A percentile compares a stretch with the other conserved stretches of the same genome.
phyloP scores from a whole-genome alignment of 2,888 invertebrate species.

The Volucella inanis region DNA sequence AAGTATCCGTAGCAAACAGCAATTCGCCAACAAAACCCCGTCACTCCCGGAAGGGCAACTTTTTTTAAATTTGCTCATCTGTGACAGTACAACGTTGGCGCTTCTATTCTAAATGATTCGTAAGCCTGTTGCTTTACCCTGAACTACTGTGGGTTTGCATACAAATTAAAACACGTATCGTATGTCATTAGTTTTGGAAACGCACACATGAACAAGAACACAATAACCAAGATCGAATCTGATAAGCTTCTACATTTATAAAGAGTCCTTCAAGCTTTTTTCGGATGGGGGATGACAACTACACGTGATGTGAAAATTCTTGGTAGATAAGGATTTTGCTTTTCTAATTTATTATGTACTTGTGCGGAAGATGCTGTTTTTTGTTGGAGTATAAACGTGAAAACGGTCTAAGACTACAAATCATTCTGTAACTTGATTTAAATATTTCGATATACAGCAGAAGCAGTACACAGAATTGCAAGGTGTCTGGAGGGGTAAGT shows the following conservation, averaged over 20 bases:
- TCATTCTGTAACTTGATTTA: too few species aligned
- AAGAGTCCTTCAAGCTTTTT: conserved; percentile 47
- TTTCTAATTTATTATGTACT: too few species aligned
- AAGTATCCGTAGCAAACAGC: conserved; percentile 31
- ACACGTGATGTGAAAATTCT: too few species aligned
- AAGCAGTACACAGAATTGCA: too few species aligned
- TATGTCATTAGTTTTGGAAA: conserved; percentile 50
- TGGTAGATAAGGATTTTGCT: too few species aligned
- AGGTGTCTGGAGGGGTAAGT: too few species aligned
- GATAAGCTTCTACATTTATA: conserved; percentile 53
- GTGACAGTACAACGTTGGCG: conserved; percentile 56
- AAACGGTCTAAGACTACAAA: too few species aligned
- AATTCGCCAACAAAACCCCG: neutral
- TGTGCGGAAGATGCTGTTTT: too few species aligned
- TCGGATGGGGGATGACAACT: too few species aligned
- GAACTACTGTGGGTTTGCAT: conserved; percentile 57
- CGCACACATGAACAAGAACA: neutral
- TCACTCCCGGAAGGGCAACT: conserved; percentile 15
- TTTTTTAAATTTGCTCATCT: conserved; percentile 71
- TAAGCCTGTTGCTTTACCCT: conserved; percentile 66
- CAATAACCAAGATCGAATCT: conserved; percentile 54
- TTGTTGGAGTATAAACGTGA: too few species aligned
- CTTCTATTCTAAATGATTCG: conserved; percentile 10
- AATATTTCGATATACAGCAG: too few species aligned
- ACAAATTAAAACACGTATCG: conserved; percentile 72